Conservation (phyloP, 2,113 vertebrate genomes). For the Caracal caracal region DNA sequence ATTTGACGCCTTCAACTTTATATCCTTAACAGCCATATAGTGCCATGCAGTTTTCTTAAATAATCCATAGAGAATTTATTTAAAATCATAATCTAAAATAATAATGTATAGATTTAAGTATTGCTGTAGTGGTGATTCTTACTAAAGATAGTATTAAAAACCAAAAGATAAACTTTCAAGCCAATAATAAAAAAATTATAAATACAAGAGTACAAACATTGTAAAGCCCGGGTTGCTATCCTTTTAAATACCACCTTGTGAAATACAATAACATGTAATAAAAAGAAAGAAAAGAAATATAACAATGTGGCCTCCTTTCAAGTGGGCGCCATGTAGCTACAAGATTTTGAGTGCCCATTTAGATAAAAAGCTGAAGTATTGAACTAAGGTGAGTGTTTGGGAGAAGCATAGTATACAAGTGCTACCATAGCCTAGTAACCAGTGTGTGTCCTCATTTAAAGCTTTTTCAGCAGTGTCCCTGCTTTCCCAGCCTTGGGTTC, state of each 20-base stretch:
- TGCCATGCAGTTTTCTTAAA: not conserved
- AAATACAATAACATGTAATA: not conserved
- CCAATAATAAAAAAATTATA: not conserved
- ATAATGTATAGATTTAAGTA: not conserved
- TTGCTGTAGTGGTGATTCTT: not conserved
- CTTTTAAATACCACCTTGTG: conserved; percentile 18
- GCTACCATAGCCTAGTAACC: not conserved
- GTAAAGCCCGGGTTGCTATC: not conserved
- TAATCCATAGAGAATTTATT: not conserved
- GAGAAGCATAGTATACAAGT: not conserved
- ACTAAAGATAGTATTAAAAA: not conserved
- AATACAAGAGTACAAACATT: not conserved
- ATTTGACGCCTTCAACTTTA: not conserved
- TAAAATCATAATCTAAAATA: not conserved
- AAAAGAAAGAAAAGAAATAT: not conserved
- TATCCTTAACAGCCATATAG: not conserved
- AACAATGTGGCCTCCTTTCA: not conserved
- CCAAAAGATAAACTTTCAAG: conserved; percentile 30
- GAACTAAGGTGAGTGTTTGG: not conserved
- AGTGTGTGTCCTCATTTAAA: not conserved
- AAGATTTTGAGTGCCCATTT: not conserved
- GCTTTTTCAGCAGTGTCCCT: not conserved
- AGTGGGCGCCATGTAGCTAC: not conserved
- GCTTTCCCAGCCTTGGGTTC: not conserved
- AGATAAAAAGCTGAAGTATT: not conserved